Conservation (phyloP, 2,113 vertebrate species). For the Mirounga angustirostris region DNA sequence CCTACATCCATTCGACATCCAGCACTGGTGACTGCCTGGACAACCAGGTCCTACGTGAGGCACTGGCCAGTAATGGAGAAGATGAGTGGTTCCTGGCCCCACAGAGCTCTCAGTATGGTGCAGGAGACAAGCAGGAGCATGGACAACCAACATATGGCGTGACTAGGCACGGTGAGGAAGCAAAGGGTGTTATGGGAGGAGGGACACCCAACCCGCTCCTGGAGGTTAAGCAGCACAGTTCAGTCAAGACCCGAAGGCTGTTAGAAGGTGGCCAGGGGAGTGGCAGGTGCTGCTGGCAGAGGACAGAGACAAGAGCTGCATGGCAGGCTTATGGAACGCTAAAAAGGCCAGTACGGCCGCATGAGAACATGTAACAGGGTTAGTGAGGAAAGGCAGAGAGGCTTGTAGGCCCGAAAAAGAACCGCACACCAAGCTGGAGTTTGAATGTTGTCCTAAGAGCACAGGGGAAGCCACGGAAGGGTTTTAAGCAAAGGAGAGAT, state of each 20-base stretch:
- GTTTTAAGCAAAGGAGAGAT: neutral
- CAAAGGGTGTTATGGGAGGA: neutral
- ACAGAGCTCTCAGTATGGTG: neutral
- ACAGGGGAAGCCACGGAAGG: neutral
- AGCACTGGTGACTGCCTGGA: neutral
- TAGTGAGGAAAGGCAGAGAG: neutral
- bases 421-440: neutral
- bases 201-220: neutral
- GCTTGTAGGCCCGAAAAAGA: neutral
- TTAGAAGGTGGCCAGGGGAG: neutral
- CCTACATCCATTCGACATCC: fast-evolving
- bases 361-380: neutral
- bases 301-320: too few relatives aligned
- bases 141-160: fast-evolving
- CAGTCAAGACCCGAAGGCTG: neutral
- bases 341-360: neutral
- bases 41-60: neutral
- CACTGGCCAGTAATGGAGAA: too few relatives aligned
- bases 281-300: fast-evolving
- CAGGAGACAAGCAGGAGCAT: neutral
- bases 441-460: neutral
- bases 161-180: neutral
- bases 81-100: neutral
- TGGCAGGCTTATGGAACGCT: neutral
- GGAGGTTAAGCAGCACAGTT: neutral